Base-by-base conservation (phyloP, 2,113 vertebrate genomes). In the Pygathrix nemaeus region DNA sequence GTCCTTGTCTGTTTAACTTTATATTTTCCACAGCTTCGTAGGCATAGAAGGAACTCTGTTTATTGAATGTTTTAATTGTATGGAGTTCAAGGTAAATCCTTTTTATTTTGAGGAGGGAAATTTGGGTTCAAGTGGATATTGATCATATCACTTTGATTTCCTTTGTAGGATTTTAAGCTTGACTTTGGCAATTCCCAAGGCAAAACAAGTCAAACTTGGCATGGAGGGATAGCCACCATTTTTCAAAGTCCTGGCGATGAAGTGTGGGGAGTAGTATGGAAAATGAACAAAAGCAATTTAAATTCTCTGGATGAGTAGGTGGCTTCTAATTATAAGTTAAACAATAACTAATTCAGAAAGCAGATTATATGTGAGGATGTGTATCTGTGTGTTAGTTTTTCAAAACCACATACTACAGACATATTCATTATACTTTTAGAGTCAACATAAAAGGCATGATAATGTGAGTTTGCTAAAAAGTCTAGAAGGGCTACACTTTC, bases 261-360 rank as follows among this genome's bases (percentile, higher is more conserved):
- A 95, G 99, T 99, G 0, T 99, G 99, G 99, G 99, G 99, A 66
- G 98, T 99, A 13, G 98, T 99, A n/a, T 99, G 99, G 99, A 99
- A 98, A 98, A 97, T 99, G 98, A 98, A 98, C 94, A 40, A 98
- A 48, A 98, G 98, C 95, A 97, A 99, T 98, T 98, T 99, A 80
- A 86, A 82, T 82, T 99, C 99, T 0, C 98, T 99, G 98, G 99
- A 99, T 98, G 96, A 99, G 99, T 99, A 99, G 99, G 99, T 99
- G 98, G 94, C 97, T 98, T 98, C 94, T 92, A 96, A 92, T 98
- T 98, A 92, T 93, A 92, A 94, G 45, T 95, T 97, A n/a, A 93
- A 81, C 89, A 87, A 82, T 93, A 59, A 88, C 30, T 96, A 68
- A 81, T 96, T 88, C 87, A 45, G 17, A 97, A 94, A 82, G 27